Evolutionary conservation across 2,888 invertebrate genomes (phyloP).

Genomic region (Standfussiana lucernea): DNA sequence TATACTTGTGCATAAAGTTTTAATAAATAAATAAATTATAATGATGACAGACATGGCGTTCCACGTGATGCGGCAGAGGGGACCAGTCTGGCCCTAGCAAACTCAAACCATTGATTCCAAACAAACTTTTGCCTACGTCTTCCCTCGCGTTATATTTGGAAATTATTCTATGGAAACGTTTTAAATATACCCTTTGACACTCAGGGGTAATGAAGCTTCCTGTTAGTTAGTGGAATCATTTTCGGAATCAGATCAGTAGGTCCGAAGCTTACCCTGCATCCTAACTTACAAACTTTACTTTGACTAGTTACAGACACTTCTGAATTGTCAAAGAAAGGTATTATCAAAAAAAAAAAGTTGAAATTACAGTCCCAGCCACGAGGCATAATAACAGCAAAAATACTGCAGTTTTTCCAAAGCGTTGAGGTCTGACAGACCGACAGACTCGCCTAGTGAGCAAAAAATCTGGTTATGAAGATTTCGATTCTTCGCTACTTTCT

Average conservation of each 20-base stretch:
- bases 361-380: neutral
- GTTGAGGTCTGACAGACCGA: neutral
- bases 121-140: neutral
- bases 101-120: neutral
- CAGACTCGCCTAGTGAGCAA: too few relatives aligned
- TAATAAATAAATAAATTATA: too few relatives aligned
- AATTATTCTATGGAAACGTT: neutral
- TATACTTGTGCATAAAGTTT: too few relatives aligned
- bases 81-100: neutral
- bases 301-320: too few relatives aligned
- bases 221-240: neutral
- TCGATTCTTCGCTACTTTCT: neutral
- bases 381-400: neutral
- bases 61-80: constrained; percentile 7
- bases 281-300: too few relatives aligned
- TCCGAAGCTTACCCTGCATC: too few relatives aligned
- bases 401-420: neutral
- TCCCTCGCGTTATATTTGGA: neutral
- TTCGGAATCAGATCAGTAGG: neutral
- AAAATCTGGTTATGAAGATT: neutral
- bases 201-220: neutral
- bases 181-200: neutral
- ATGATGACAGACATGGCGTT: constrained; percentile 2
- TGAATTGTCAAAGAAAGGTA: neutral
- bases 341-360: neutral